Conservation (phyloP, 1,140 invertebrate species). For the Microplitis demolitor region DNA sequence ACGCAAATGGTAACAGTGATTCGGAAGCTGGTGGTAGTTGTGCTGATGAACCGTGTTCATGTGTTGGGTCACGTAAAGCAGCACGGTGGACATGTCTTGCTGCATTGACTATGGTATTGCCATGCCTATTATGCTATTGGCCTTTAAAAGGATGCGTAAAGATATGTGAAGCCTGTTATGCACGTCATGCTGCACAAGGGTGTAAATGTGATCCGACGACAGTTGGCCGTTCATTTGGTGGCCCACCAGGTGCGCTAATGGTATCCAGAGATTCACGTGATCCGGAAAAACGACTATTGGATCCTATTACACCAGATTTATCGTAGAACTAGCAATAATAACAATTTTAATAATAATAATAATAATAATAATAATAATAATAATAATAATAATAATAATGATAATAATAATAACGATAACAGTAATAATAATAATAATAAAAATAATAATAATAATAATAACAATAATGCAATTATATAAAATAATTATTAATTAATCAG, state of each 20-base stretch:
- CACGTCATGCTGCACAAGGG: conserved; percentile 74
- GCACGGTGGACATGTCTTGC: conserved; percentile 85
- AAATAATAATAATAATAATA: background rate
- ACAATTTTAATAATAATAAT: background rate
- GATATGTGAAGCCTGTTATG: conserved; percentile 80
- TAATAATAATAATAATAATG: too few species aligned
- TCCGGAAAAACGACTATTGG: conserved; percentile 57
- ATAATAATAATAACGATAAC: too few species aligned
- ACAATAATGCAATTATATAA: background rate
- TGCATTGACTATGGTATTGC: conserved; percentile 78
- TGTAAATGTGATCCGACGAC: conserved; percentile 67
- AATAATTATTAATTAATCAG: background rate
- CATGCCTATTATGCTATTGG: conserved; percentile 91
- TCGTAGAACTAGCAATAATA: conserved; percentile 36
- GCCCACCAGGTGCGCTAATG: conserved; percentile 45
- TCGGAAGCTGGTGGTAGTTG: conserved; percentile 67
- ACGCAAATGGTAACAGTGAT: conserved; percentile 69
- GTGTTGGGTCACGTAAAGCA: conserved; percentile 70
- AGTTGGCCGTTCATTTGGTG: conserved; percentile 59
- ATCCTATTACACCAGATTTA: conserved; percentile 56
- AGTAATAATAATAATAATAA: conserved; percentile 21
- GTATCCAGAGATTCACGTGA: conserved; percentile 52
- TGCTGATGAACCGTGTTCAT: conserved; percentile 87
- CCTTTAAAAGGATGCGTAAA: conserved; percentile 81
- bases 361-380: too few species aligned